Evolutionary conservation across 2,113 vertebrate species (phyloP).

Genomic region (Salvelinus alpinus): DNA sequence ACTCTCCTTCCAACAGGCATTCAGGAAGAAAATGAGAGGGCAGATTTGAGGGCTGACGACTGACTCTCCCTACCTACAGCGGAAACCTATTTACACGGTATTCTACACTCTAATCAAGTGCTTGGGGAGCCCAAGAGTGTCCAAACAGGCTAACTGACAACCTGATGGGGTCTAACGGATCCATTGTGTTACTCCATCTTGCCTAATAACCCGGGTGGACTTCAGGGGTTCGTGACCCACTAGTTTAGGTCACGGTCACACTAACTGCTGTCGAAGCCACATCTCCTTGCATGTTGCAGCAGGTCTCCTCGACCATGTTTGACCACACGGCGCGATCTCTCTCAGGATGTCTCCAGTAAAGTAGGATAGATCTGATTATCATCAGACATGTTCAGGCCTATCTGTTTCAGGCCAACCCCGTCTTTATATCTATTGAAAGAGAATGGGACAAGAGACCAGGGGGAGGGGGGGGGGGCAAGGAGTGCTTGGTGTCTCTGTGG

Average conservation of each 20-base stretch:
- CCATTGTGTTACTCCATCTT: too few relatives aligned
- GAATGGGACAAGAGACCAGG: slow-evolving; percentile 53
- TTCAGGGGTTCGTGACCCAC: neutral
- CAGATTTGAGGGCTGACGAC: slow-evolving; percentile 10
- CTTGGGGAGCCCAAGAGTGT: too few relatives aligned
- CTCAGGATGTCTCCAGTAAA: too few relatives aligned
- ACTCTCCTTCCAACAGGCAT: slow-evolving; percentile 1
- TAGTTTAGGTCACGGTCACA: neutral
- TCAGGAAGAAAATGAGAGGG: slow-evolving; percentile 26
- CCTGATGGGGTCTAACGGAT: too few relatives aligned
- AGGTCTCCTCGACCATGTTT: neutral
- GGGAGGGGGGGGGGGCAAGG: slow-evolving; percentile 42
- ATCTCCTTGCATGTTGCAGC: neutral
- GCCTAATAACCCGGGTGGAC: neutral
- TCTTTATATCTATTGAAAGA: slow-evolving; percentile 63
- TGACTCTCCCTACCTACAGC: neutral
- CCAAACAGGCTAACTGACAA: too few relatives aligned
- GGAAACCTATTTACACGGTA: neutral
- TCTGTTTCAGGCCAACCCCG: slow-evolving; percentile 38
- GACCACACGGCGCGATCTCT: neutral
- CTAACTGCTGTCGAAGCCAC: neutral
- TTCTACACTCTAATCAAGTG: too few relatives aligned
- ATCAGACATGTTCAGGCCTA: slow-evolving; percentile 66
- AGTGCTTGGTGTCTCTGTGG: slow-evolving; percentile 66
- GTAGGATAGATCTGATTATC: slow-evolving; percentile 55